These are phyloP conservation scores for Nephrotoma appendiculata DNA, from an alignment of 2,888 invertebrate genomes.

Conservation along the genomic window DNA sequence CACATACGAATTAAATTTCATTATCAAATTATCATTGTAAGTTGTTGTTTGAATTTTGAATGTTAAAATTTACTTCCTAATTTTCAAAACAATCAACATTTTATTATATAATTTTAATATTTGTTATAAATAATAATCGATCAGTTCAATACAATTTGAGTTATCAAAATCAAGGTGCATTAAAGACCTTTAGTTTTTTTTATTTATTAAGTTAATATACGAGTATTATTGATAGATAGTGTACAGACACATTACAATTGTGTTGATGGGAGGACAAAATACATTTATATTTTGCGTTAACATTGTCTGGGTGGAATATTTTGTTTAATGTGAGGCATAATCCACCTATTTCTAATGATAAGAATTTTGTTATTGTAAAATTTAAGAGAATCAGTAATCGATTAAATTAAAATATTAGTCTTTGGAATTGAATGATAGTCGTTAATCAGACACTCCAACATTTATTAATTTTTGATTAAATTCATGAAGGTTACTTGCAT, in stretches of 20 bases:
- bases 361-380: no score
- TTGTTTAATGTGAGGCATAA: no score
- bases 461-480: no score
- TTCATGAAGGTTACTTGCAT: no score
- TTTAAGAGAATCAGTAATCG: no score
- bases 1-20: neutral
- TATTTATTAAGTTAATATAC: neutral
- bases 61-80: neutral
- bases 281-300: neutral
- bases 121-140: neutral
- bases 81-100: neutral
- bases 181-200: neutral
- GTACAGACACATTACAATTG: neutral
- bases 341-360: no score
- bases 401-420: no score
- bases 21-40: neutral
- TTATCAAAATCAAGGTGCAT: neutral
- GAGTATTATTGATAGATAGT: neutral
- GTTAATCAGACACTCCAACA: no score
- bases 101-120: neutral
- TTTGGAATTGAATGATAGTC: no score
- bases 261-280: neutral
- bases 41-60: neutral
- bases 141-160: neutral
- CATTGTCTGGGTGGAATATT: neutral